Evolutionary conservation across 2,888 invertebrate genomes (phyloP), one percentile per base, ranked within the genome.

Genomic region (Ophraella communa): DNA sequence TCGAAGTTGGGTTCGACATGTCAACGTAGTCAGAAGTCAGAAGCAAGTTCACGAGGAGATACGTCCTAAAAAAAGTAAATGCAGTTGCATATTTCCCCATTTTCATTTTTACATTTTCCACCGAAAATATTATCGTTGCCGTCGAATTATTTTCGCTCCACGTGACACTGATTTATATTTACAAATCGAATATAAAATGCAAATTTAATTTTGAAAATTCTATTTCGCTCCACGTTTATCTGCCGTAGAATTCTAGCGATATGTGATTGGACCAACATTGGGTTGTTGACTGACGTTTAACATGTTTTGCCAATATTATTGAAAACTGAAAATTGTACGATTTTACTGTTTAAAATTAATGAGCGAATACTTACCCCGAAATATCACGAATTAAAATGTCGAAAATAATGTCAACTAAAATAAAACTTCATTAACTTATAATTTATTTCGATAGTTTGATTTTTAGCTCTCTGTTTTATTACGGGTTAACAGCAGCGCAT

Each of bases 151-250:
- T 49, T 57, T 56, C 62, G 49, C 18, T 63, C 52, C 45, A 44
- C 51, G 52, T 52, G 57, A 57, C 33, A 33, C 33, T 52, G 62
- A 63, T 63, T 57, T 57, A 63, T 63, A 63, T 63, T 57, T 63
- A 57, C 57, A 20, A 49, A 49, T 54, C 45, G 52, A 63, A 63
- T 57, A 63, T 57, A 35, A 44, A 63, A 63, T 63, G 62, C 42
- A 49, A 63, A 63, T 63, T 57, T 44, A 52, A 63, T 63, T 57
- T 39, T 52, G 35, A 21, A 63, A 58, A 56, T 52, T 20, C 57
- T 51, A 56, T 56, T 55, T 17, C 51, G 21, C n/a, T 55, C 11
- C 23, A 47, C n/a, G 55, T 45, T 18, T 54, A 49, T 55, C 24
- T 44, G 54, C 55, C 14, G n/a, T 24, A 21, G 21, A 49, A 49